These are phyloP conservation scores for Eupithecia vulgata DNA, from an alignment of 2,888 invertebrate genomes.

Conservation along the genomic window DNA sequence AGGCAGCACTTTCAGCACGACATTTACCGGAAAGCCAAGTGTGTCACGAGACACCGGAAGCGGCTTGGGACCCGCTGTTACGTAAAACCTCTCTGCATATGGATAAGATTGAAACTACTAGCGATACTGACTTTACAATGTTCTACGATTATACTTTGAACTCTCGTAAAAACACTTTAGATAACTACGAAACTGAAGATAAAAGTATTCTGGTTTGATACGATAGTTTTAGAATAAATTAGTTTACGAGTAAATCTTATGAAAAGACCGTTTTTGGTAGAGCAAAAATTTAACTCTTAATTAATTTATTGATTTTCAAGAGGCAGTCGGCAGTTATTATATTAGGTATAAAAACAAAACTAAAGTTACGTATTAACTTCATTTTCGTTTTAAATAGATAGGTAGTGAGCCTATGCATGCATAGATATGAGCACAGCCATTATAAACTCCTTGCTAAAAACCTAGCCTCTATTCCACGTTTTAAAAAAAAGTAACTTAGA, in stretches of 20 bases:
- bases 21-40: slow-evolving; percentile 38
- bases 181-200: slow-evolving; percentile 1
- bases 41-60: slow-evolving; percentile 38
- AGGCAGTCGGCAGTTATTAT: not conserved
- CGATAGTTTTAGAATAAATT: not conserved
- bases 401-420: too few species aligned
- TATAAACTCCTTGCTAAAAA: not conserved
- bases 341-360: not conserved
- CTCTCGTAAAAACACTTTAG: slow-evolving; percentile 29
- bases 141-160: not conserved
- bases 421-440: not conserved
- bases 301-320: not conserved
- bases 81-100: slow-evolving; percentile 20
- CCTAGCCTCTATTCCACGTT: not conserved
- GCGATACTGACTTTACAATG: slow-evolving; percentile 17
- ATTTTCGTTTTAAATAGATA: too few species aligned
- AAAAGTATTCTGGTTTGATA: not conserved
- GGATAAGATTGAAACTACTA: slow-evolving; percentile 27
- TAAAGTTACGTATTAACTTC: not conserved
- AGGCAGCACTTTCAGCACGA: slow-evolving; percentile 29
- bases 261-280: not conserved
- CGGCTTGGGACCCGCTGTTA: slow-evolving; percentile 27
- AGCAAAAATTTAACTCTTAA: not conserved
- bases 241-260: not conserved
- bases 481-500: not conserved